Conservation (phyloP, 2,888 invertebrate species). For the Disparrhopalites patrizii region DNA sequence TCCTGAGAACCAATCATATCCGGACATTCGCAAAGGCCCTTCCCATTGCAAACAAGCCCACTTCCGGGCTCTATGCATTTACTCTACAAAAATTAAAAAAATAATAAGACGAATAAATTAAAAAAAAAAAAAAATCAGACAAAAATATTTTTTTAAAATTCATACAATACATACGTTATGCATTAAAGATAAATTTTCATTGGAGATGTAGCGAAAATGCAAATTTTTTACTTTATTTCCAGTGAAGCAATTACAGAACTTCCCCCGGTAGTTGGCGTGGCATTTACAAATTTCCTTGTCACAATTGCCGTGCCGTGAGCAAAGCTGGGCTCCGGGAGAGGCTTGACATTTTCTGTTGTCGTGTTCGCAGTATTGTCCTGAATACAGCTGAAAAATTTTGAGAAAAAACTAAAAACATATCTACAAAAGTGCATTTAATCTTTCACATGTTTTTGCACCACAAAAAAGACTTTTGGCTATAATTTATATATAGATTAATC, state of each 20-base stretch:
- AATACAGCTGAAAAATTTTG: background rate
- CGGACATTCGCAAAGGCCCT: background rate
- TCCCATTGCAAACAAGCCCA: background rate
- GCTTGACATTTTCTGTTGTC: background rate
- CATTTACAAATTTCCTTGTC: background rate
- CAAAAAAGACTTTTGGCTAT: too few species aligned
- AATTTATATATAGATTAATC: too few species aligned
- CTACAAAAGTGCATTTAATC: background rate
- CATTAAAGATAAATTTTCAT: too few species aligned
- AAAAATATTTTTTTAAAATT: background rate
- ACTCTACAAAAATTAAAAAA: background rate
- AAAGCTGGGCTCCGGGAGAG: background rate
- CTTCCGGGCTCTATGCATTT: background rate
- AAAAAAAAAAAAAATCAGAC: background rate
- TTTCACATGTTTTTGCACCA: too few species aligned
- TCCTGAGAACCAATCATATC: background rate
- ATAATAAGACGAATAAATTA: background rate
- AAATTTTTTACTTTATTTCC: background rate
- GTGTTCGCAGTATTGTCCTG: conserved; percentile 1
- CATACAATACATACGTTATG: too few species aligned
- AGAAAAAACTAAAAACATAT: background rate
- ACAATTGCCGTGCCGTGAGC: conserved; percentile 11
- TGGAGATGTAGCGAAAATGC: too few species aligned
- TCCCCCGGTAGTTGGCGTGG: background rate
- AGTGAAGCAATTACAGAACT: background rate